A percentile compares a stretch with the other conserved stretches of the same genome.
Evolutionary conservation across 2,888 invertebrate genomes (phyloP).

Genomic region (Syritta pipiens): DNA sequence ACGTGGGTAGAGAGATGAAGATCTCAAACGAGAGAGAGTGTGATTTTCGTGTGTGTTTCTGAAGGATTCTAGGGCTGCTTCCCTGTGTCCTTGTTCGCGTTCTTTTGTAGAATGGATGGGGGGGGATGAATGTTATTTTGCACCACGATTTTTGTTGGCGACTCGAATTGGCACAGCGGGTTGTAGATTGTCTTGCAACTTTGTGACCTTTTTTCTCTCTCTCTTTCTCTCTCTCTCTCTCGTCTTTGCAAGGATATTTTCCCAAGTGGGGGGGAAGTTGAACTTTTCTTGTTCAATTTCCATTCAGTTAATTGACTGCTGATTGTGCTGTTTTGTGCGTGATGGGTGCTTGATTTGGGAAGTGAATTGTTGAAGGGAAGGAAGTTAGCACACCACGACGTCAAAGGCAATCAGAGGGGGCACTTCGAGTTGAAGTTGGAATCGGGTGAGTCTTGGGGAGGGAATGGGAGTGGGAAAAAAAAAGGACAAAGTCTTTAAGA

Average conservation of each 20-base stretch:
- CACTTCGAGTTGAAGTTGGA: too few relatives aligned
- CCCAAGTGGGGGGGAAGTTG: neutral
- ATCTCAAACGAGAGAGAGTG: neutral
- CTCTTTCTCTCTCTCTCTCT: neutral
- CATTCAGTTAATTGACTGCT: constrained; percentile 24
- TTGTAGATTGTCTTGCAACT: constrained; percentile 21
- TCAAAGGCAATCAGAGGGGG: too few relatives aligned
- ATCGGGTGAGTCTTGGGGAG: too few relatives aligned
- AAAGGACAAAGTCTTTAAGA: too few relatives aligned
- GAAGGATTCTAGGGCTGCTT: constrained; percentile 11
- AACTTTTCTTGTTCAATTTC: neutral
- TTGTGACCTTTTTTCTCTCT: constrained; percentile 1
- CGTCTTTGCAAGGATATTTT: too few relatives aligned
- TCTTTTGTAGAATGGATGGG: too few relatives aligned
- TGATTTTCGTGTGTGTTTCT: constrained; percentile 20
- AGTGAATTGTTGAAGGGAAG: too few relatives aligned
- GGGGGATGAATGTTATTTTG: too few relatives aligned
- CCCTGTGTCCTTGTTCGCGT: neutral
- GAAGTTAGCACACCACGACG: too few relatives aligned
- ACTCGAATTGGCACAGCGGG: constrained; percentile 34
- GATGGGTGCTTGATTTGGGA: too few relatives aligned
- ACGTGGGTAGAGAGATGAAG: neutral
- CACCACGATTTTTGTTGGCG: neutral
- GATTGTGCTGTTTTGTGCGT: constrained; percentile 9
- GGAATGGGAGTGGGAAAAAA: too few relatives aligned